Evolutionary conservation across 2,888 invertebrate genomes (phyloP), one percentile per base, ranked within the genome.

Genomic region (Apantesis nais): DNA sequence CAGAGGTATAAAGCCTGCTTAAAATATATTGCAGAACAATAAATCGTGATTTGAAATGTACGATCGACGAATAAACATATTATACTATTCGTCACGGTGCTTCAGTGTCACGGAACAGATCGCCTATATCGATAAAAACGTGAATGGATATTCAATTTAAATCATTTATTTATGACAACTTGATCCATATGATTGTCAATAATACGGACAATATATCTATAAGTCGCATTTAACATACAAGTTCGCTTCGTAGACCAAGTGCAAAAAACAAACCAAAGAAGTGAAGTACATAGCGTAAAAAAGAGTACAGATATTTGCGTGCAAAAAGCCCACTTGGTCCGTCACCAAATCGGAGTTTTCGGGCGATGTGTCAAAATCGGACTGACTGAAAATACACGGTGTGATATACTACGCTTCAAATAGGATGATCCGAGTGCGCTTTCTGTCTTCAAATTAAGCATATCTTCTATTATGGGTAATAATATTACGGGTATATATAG

Each of bases 31-130:
- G 48, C 41, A 34, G 44, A 34, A 48, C 69, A 69, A 74, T 77
- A 80, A 83, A 77, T 87, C 87, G 86, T 88, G 89, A 82, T 86
- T 84, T 79, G 75, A 64, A 84, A 85, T 82, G 82, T 75, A 70
- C 29, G 31, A 55, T 52, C 37, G 19, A n/a, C 71, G 71, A 80
- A 83, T 78, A 82, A 84, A 75, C 75, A 81, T 76, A 86, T 89
- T 86, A 89, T 87, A 84, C 80, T 80, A 90, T 90, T 86, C 84
- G 87, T 88, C 88, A 89, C 84, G 85, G 83, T 75, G 72, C 74
- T 80, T 86, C 90, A 89, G 89, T 90, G 88, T 84, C 88, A 85
- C 78, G 76, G 81, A 78, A 83, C 85, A 86, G 85, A 87, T 88
- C 85, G 78, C 75, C 74, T 74, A 72, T 68, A 72, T 77, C 73